phyloP scores from a whole-genome alignment of 2,797 vertebrate species.

The Enteromius treurensis region DNA sequence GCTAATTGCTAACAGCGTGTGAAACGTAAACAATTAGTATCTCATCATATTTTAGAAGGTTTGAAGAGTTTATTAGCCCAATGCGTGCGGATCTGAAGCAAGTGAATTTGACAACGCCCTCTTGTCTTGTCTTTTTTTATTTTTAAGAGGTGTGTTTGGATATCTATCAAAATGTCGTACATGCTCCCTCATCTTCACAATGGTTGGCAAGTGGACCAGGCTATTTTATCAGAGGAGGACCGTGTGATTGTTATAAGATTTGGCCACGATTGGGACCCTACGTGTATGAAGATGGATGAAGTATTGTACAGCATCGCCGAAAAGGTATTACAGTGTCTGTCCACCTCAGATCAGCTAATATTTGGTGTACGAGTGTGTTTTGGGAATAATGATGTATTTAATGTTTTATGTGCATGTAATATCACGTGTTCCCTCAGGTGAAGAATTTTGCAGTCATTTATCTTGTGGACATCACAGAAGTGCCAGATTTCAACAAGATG shows the following conservation, averaged over 20 bases:
- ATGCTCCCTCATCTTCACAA: conserved; percentile 98
- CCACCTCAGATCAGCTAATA: too few species aligned
- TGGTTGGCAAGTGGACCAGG: conserved; percentile 99
- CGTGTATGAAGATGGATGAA: conserved; percentile 99
- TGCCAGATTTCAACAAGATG: conserved; percentile 99
- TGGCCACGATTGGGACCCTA: conserved; percentile 98
- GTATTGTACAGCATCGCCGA: conserved; percentile 97
- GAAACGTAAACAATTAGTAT: not conserved
- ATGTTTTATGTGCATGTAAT: not conserved
- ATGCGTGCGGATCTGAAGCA: not conserved
- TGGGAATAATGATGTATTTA: not conserved
- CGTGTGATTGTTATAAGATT: conserved; percentile 96
- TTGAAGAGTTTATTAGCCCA: not conserved
- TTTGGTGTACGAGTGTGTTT: not conserved
- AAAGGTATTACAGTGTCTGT: conserved; percentile 79
- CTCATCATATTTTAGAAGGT: too few species aligned
- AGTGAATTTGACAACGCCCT: not conserved
- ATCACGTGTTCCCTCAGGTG: conserved; percentile 78
- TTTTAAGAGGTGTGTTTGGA: not conserved
- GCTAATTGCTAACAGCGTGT: conserved; percentile 2
- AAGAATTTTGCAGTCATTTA: conserved; percentile 99
- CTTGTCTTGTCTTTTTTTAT: not conserved
- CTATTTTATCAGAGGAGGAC: conserved; percentile 97
- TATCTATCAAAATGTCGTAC: conserved; percentile 87
- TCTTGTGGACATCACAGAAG: conserved; percentile 98